phyloP scores from a whole-genome alignment of 2,888 invertebrate species.

The Aproaerema taeniolella region DNA sequence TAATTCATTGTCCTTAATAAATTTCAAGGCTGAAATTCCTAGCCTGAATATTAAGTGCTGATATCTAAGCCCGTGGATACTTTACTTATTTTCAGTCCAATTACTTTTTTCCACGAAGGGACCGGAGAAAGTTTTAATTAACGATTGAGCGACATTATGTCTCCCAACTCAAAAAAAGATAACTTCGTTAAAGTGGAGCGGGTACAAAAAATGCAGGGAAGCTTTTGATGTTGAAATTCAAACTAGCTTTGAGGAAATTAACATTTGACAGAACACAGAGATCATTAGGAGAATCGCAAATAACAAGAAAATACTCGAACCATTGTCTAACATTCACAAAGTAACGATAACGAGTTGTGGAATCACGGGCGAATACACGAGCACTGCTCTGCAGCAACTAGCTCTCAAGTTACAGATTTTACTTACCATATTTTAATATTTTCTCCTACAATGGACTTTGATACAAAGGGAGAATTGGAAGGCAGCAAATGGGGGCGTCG shows the following conservation, averaged over 20 bases:
- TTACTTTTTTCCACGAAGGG: constrained; percentile 41
- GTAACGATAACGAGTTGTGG: constrained; percentile 18
- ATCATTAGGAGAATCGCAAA: background rate
- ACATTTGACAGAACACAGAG: no score
- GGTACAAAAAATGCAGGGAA: constrained; percentile 12
- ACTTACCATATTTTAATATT: constrained; percentile 68
- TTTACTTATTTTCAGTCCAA: constrained; percentile 30
- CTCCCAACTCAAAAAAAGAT: constrained; percentile 41
- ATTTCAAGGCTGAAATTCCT: no score
- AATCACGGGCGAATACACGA: constrained; percentile 9
- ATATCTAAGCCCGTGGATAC: background rate
- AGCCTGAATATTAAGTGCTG: background rate
- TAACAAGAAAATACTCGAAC: constrained; percentile 5
- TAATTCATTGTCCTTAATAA: no score
- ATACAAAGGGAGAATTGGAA: constrained; percentile 62
- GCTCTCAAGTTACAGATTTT: constrained; percentile 45
- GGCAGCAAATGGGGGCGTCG: constrained; percentile 55
- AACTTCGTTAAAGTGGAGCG: constrained; percentile 39
- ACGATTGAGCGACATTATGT: constrained; percentile 55
- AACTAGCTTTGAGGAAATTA: background rate
- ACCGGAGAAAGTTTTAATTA: constrained; percentile 58
- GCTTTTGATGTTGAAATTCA: background rate
- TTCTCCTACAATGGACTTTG: constrained; percentile 40
- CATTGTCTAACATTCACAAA: constrained; percentile 16
- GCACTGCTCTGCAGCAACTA: constrained; percentile 30